Evolutionary conservation across 2,888 invertebrate species (phyloP).

Genomic region (Papilio protenor): DNA sequence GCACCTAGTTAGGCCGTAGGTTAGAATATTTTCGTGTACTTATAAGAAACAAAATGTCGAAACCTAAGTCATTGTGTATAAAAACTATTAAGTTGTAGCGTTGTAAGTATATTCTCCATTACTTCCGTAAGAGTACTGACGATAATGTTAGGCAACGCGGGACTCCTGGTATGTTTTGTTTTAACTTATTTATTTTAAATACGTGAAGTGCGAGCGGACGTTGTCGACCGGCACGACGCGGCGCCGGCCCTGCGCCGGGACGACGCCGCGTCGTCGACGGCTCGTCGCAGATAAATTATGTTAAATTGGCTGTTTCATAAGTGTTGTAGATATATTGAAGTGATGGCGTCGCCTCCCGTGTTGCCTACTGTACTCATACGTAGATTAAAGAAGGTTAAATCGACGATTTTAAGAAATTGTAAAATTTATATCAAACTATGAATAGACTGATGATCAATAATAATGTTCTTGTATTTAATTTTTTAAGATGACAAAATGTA

Average conservation of each 20-base stretch:
- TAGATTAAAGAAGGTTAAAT: conserved; percentile 76
- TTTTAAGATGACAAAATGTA: conserved; percentile 82
- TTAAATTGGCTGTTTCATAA: conserved; percentile 72
- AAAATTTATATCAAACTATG: conserved; percentile 81
- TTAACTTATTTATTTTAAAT: conserved; percentile 80
- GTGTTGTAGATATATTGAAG: conserved; percentile 74
- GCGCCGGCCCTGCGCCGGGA: conserved; percentile 53
- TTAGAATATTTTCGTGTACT: conserved; percentile 78
- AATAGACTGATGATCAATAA: conserved; percentile 84
- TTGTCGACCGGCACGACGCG: conserved; percentile 53
- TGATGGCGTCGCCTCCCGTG: conserved; percentile 73
- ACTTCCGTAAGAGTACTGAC: conserved; percentile 79
- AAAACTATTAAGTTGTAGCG: conserved; percentile 79
- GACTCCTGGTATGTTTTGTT: conserved; percentile 69
- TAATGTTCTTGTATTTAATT: conserved; percentile 83
- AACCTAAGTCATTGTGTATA: conserved; percentile 85
- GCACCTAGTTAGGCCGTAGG: conserved; percentile 80
- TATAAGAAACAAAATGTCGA: conserved; percentile 84
- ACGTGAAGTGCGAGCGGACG: conserved; percentile 59
- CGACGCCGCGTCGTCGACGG: conserved; percentile 56
- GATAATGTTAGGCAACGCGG: conserved; percentile 79
- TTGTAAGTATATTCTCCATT: conserved; percentile 82
- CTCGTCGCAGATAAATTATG: conserved; percentile 68
- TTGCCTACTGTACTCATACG: conserved; percentile 74
- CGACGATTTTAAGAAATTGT: conserved; percentile 74